These are phyloP conservation scores for Borostomias antarcticus DNA, from an alignment of 2,797 vertebrate species.

Conservation along the genomic window DNA sequence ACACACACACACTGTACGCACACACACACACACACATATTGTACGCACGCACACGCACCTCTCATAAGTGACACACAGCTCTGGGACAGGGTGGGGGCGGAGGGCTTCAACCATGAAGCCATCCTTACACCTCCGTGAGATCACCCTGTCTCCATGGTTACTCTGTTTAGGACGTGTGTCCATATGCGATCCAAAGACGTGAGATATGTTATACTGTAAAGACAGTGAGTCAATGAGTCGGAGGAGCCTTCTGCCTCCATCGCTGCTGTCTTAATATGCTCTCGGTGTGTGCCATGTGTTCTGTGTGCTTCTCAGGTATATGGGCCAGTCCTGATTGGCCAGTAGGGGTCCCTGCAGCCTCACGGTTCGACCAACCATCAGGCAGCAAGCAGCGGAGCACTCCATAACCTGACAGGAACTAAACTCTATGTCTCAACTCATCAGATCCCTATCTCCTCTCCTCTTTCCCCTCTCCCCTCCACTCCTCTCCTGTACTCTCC, in stretches of 20 bases:
- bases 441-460: background rate
- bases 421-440: background rate
- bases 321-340: slow-evolving; percentile 6
- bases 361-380: too few species aligned
- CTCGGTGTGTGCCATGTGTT: slow-evolving; percentile 1
- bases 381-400: background rate
- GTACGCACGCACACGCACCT: background rate
- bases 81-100: background rate
- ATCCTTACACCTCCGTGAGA: background rate
- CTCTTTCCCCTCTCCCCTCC: background rate
- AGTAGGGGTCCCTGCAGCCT: slow-evolving; percentile 30
- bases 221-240: too few species aligned
- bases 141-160: too few species aligned
- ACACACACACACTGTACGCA: background rate
- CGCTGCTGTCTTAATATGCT: background rate
- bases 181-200: too few species aligned
- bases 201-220: too few species aligned
- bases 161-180: too few species aligned
- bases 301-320: background rate
- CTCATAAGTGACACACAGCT: background rate
- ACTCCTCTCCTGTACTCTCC: background rate
- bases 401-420: background rate
- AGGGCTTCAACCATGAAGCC: background rate
- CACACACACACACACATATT: background rate
- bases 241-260: too few species aligned